These are phyloP conservation scores for Numenius arquata DNA, from an alignment of 2,113 vertebrate species.

Conservation along the genomic window DNA sequence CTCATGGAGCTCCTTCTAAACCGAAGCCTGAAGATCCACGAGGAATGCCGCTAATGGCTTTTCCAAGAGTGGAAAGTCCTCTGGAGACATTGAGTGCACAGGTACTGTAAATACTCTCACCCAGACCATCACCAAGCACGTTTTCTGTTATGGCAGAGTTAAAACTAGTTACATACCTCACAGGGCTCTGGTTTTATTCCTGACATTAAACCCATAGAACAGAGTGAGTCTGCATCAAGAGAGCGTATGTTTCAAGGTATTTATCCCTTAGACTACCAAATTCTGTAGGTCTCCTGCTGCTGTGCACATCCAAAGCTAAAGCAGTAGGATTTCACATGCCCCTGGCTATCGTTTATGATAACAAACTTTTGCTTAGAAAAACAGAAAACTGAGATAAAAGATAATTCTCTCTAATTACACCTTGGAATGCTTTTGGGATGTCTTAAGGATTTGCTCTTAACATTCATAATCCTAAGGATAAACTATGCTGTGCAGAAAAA, in stretches of 20 bases:
- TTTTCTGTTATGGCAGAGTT: background rate
- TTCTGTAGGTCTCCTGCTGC: background rate
- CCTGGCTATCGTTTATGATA: background rate
- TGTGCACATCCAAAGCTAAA: background rate
- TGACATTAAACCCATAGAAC: background rate
- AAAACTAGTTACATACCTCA: background rate
- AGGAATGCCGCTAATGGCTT: constrained; percentile 93
- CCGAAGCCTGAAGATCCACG: constrained; percentile 91
- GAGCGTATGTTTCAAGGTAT: background rate
- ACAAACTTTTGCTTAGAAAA: background rate
- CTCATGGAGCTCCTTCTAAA: constrained; percentile 81
- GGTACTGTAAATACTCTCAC: constrained; percentile 74
- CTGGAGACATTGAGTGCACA: constrained; percentile 97
- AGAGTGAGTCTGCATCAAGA: background rate
- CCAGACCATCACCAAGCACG: background rate
- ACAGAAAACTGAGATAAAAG: background rate
- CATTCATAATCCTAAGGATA: background rate
- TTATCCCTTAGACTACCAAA: background rate
- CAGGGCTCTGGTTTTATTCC: background rate
- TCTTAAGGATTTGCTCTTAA: background rate
- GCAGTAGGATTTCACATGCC: background rate
- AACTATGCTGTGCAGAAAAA: background rate
- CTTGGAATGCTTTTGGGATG: background rate
- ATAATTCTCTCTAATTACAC: background rate
- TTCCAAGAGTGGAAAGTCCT: constrained; percentile 95